Evolutionary conservation across 2,113 vertebrate genomes (phyloP).

Genomic region (Thomomys bottae): DNA sequence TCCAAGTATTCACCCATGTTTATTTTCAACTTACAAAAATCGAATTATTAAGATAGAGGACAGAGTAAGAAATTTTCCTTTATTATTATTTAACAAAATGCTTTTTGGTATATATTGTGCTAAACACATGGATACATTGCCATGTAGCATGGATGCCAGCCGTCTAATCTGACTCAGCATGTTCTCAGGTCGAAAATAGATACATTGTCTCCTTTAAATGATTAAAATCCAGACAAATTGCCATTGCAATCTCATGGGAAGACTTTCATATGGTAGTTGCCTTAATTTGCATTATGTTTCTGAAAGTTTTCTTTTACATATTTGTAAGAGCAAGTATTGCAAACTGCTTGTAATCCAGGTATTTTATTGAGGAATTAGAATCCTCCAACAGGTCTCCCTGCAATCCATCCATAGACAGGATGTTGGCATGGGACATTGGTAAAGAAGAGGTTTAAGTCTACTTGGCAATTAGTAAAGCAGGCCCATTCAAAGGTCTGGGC

Average conservation of each 20-base stretch:
- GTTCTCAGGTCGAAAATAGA: background rate
- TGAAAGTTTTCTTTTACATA: background rate
- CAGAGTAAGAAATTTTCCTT: background rate
- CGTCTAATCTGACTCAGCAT: background rate
- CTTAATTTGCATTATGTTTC: background rate
- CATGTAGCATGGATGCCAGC: background rate
- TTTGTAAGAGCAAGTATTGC: background rate
- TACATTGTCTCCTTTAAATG: background rate
- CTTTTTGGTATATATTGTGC: rapidly evolving
- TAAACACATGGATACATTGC: background rate
- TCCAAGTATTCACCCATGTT: background rate
- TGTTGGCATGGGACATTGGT: background rate
- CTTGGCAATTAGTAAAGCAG: background rate
- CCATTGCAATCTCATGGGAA: background rate
- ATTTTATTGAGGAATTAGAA: background rate
- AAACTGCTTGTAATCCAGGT: background rate
- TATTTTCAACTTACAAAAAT: background rate
- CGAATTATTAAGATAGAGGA: background rate
- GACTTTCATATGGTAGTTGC: rapidly evolving
- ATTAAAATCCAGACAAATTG: background rate
- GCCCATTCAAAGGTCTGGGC: rapidly evolving
- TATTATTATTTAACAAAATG: background rate
- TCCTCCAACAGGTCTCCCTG: background rate
- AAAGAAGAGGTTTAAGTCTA: background rate
- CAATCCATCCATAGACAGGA: background rate